These are phyloP conservation scores for Hemibagrus wyckioides DNA, from an alignment of 2,113 vertebrate genomes.

Conservation along the genomic window DNA sequence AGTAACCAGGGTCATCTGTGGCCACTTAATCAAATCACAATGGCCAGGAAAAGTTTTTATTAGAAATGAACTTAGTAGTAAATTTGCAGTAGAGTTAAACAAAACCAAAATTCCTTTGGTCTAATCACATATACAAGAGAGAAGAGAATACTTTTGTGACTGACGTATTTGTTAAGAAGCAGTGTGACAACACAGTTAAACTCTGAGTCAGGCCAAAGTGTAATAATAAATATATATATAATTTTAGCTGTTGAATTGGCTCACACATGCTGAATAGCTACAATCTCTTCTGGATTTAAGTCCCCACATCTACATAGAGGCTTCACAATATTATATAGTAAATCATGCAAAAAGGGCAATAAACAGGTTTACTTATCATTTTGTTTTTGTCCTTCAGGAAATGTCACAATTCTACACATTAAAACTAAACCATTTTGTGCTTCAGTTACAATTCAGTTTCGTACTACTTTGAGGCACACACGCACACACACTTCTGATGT, in stretches of 20 bases:
- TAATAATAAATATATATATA: neutral
- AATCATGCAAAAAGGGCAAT: neutral
- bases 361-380: neutral
- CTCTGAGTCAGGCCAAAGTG: neutral
- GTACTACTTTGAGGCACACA: neutral
- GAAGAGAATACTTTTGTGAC: too few relatives aligned
- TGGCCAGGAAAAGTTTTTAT: constrained; percentile 58
- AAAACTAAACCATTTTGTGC: neutral
- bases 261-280: neutral
- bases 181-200: neutral
- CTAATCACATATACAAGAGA: neutral
- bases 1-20: constrained; percentile 62
- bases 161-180: neutral
- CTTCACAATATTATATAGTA: neutral
- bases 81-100: neutral
- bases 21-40: constrained; percentile 70
- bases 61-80: constrained; percentile 6
- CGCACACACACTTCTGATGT: neutral
- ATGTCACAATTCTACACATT: neutral
- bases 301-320: neutral
- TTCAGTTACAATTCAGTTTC: neutral
- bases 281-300: neutral
- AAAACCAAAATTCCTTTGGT: neutral
- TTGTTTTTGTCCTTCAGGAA: neutral
- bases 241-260: neutral